Base-by-base conservation (phyloP, 1,140 invertebrate species). In the Drosophila yakuba region DNA sequence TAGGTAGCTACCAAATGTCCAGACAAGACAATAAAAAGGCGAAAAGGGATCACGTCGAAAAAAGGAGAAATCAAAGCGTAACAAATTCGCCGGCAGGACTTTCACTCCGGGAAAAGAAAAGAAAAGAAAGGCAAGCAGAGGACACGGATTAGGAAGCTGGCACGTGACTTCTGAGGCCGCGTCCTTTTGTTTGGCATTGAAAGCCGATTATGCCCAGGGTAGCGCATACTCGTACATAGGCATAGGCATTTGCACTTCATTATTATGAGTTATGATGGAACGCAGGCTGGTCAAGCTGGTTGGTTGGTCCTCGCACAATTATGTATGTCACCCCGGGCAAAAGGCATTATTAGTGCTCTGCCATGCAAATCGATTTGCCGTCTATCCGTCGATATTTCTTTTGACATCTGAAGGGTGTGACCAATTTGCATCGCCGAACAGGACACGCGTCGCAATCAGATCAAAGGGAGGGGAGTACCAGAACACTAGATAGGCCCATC, bases 1-100 rank as follows among this genome's bases (percentile, higher is more conserved):
- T 89, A 89, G 73, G 80, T 76, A 88, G 59, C 61, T 14, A n/a
- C n/a, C 64, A 44, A 57, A 28, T 74, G 73, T 71, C 73, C 81
- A 85, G 44, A 20, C 45, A 51, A 52, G 63, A 57, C 75, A 68
- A 80, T 84, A 80, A 89, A 84, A 71, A 63, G 61, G 72, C 79
- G 69, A 57, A 64, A 80, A 74, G 58, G 63, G 78, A 80, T 88
- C 83, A 78, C 76, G 35, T 71, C 14, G 56, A 44, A 51, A 50
- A 54, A 51, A 63, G 74, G 48, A 62, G 75, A 88, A 88, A 88
- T 89, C 84, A 88, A 88, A 89, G 83, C 83, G 83, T 89, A 84
- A 80, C 83, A 71, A 88, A 88, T 88, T 89, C 50, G 52, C 45
- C 60, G 58, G 61, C 64, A 77, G 72, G 50, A 78, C 75, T 78